These are phyloP conservation scores for Cebus imitator DNA, from an alignment of 2,113 vertebrate genomes.

Conservation along the genomic window DNA sequence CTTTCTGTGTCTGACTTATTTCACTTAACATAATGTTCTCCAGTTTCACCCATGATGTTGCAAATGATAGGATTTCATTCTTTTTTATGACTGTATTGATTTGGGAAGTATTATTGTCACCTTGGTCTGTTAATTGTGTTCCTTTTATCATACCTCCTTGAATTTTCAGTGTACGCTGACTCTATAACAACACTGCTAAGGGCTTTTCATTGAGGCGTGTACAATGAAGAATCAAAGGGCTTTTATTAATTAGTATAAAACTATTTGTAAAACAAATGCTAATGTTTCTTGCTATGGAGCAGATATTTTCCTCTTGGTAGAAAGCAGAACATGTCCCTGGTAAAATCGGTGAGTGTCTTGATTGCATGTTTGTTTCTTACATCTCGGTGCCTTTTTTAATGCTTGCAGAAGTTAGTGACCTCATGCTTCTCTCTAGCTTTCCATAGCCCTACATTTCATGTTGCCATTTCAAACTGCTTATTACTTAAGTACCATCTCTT, in stretches of 20 bases:
- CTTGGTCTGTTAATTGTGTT: not conserved
- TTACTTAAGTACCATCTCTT: not conserved
- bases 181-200: not conserved
- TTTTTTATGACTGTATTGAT: not conserved
- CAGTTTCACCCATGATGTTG: too few relatives aligned
- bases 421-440: not conserved
- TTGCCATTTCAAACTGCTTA: not conserved
- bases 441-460: not conserved
- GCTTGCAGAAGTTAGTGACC: not conserved
- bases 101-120: not conserved
- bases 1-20: too few relatives aligned
- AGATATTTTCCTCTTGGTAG: not conserved
- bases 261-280: not conserved
- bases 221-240: not conserved
- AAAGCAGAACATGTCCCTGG: not conserved
- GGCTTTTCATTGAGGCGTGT: not conserved
- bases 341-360: not conserved
- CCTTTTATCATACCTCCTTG: not conserved
- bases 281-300: not conserved
- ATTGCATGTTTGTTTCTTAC: not conserved
- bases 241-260: not conserved
- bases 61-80: too few relatives aligned
- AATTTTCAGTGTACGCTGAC: not conserved
- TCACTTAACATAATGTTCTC: too few relatives aligned
- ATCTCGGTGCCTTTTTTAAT: not conserved